A percentile compares a stretch with the other conserved stretches of the same genome.
Evolutionary conservation across 2,113 vertebrate species (phyloP).

Genomic region (Pomatorhinus ruficollis): DNA sequence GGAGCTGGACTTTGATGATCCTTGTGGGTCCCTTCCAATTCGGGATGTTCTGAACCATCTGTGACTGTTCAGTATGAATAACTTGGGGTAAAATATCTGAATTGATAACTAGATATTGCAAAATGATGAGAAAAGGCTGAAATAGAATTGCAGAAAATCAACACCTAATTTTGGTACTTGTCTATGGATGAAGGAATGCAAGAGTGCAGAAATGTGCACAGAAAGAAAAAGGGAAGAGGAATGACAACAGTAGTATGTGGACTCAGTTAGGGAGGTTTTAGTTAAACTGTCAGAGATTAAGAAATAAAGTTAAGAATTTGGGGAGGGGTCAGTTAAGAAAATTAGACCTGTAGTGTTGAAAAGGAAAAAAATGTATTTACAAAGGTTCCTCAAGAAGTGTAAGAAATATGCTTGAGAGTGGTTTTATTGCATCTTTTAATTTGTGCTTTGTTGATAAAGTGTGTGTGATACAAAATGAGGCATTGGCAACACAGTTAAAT

Average conservation of each 20-base stretch:
- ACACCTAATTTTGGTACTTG: background rate
- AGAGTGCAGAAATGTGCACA: background rate
- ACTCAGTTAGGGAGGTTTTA: background rate
- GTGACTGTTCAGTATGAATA: background rate
- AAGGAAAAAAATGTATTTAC: background rate
- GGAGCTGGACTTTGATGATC: background rate
- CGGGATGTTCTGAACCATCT: background rate
- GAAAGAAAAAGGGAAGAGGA: background rate
- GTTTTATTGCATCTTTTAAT: background rate
- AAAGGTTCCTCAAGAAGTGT: background rate
- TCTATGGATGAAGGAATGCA: background rate
- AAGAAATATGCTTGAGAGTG: background rate
- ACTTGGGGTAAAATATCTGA: background rate
- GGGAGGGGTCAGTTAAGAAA: background rate
- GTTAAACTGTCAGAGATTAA: background rate
- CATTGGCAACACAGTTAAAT: background rate
- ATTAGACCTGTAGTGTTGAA: background rate
- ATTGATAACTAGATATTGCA: background rate
- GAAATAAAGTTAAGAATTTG: background rate
- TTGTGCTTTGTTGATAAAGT: background rate
- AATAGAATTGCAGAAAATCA: background rate
- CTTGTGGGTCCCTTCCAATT: background rate
- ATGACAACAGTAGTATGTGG: background rate
- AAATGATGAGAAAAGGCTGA: background rate
- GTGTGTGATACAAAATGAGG: background rate